Conservation (phyloP, 2,797 vertebrate genomes). For the Betta splendens region DNA sequence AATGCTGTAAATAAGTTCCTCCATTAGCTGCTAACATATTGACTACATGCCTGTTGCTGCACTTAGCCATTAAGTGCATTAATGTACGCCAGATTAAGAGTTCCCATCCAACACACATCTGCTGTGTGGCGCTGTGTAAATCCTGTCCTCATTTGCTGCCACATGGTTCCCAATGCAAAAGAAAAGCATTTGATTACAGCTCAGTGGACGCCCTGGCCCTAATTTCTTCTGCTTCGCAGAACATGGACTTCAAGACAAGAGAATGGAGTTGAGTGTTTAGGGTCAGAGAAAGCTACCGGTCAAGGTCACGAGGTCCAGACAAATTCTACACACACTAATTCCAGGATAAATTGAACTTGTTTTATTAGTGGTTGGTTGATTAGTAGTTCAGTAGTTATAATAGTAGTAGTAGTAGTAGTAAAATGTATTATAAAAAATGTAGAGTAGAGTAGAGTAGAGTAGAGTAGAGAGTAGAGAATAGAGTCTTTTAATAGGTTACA, state of each 20-base stretch:
- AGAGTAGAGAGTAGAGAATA: no score
- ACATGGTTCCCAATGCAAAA: conserved; percentile 27
- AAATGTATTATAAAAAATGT: no score
- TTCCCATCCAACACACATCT: conserved; percentile 65
- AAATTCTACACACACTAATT: no score
- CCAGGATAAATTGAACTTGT: no score
- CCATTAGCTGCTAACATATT: conserved; percentile 56
- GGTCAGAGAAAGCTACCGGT: no score
- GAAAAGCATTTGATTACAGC: conserved; percentile 37
- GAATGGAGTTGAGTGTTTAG: no score
- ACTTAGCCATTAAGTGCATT: conserved; percentile 61
- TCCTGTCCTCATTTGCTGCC: conserved; percentile 34
- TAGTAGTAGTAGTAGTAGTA: background rate
- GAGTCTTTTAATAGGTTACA: no score
- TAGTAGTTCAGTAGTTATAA: background rate
- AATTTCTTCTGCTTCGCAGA: background rate
- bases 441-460: no score
- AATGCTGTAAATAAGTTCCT: conserved; percentile 57
- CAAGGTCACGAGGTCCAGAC: no score
- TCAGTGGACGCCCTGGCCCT: conserved; percentile 10
- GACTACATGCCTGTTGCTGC: conserved; percentile 60
- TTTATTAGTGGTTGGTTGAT: background rate
- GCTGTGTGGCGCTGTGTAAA: conserved; percentile 47
- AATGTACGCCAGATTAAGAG: conserved; percentile 72
- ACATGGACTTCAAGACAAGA: no score